phyloP scores from a whole-genome alignment of 2,888 invertebrate species.

The Sinelater perroti region DNA sequence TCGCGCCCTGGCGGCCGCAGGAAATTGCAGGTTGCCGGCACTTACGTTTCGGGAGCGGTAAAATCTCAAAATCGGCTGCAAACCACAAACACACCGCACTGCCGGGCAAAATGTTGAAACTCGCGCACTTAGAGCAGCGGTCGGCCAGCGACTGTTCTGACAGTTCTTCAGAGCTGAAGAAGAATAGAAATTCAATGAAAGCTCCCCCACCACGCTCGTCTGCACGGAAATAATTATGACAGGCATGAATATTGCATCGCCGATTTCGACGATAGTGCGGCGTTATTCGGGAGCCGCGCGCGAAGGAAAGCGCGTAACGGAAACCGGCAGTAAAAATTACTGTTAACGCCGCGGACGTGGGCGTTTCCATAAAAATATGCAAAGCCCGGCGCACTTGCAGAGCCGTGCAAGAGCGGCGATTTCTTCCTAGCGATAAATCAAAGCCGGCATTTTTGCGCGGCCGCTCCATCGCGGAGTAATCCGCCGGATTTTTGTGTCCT shows the following conservation, averaged over 20 bases:
- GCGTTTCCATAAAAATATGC: constrained; percentile 17
- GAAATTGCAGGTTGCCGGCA: background rate
- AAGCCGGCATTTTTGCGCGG: constrained; percentile 8
- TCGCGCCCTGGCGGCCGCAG: background rate
- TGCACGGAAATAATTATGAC: constrained; percentile 33
- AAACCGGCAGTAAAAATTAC: constrained; percentile 5
- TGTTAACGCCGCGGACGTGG: too few species aligned
- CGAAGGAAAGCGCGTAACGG: background rate
- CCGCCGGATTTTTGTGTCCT: constrained; percentile 11
- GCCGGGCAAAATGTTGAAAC: constrained; percentile 32
- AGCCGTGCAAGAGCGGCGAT: constrained; percentile 3
- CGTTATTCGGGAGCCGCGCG: constrained; percentile 2
- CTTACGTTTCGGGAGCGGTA: constrained; percentile 11
- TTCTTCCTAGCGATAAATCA: constrained; percentile 26
- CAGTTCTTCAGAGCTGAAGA: constrained; percentile 47
- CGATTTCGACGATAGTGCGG: constrained; percentile 25
- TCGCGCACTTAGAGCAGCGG: constrained; percentile 44
- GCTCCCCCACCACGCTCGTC: constrained; percentile 39
- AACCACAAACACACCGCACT: constrained; percentile 44
- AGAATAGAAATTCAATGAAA: constrained; percentile 50
- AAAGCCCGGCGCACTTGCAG: constrained; percentile 2
- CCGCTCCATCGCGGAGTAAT: constrained; percentile 10
- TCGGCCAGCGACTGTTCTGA: constrained; percentile 49
- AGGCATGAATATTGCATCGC: constrained; percentile 29
- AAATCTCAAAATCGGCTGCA: constrained; percentile 11